A percentile compares a stretch with the other conserved stretches of the same genome.
Evolutionary conservation across 1,140 invertebrate genomes (phyloP).

Genomic region (Bombus pyrosoma): DNA sequence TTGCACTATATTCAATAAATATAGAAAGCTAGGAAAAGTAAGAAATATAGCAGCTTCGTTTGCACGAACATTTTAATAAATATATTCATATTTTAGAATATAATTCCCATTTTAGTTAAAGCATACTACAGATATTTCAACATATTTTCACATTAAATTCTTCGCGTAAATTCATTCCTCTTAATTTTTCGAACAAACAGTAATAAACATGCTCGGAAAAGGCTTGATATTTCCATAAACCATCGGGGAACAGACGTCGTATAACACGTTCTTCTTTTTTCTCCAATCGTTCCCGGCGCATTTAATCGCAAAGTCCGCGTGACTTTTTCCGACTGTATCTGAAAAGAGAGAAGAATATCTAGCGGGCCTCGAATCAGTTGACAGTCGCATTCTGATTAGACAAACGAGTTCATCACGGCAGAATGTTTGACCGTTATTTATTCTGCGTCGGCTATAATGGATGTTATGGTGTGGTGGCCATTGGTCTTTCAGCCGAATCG

Average conservation of each 20-base stretch:
- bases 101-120: background rate
- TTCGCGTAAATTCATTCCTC: background rate
- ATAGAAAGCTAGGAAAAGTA: background rate
- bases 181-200: background rate
- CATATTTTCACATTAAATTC: background rate
- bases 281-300: background rate
- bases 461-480: slow-evolving; percentile 22
- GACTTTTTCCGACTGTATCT: background rate
- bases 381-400: slow-evolving; percentile 16
- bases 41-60: background rate
- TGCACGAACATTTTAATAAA: background rate
- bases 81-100: background rate
- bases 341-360: background rate
- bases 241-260: background rate
- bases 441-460: slow-evolving; percentile 25
- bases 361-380: background rate
- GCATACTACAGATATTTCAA: background rate
- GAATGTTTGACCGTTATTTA: slow-evolving; percentile 38
- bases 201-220: background rate
- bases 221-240: background rate
- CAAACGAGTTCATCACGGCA: slow-evolving; percentile 31
- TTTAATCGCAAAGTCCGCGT: background rate
- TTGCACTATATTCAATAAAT: too few species aligned
- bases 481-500: slow-evolving; percentile 39
- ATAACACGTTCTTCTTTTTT: background rate